Evolutionary conservation across 2,888 invertebrate genomes (phyloP), one percentile per base, ranked within the genome.

Genomic region (Phyto melanocephala): DNA sequence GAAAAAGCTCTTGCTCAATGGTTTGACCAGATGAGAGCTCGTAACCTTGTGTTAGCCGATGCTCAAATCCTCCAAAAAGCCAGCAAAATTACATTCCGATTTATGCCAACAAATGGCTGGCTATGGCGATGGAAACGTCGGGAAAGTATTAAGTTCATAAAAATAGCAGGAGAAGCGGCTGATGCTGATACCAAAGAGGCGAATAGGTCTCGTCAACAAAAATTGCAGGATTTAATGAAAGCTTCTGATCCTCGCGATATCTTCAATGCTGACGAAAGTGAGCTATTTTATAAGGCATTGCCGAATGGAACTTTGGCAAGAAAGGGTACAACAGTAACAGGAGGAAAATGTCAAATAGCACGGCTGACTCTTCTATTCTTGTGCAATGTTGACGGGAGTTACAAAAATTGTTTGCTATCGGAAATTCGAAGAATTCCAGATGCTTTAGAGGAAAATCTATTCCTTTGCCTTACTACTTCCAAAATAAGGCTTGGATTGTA

Each of bases 21-120:
- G 47, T 63, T 62, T 62, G 71, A 60, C 71, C 71, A 71, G 35
- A 60, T 71, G 47, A 71, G 58, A 58, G 58, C 45, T 47, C 33
- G 20, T 35, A 71, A 58, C n/a, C 22, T 24, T 52, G 28, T 54
- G 54, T 54, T 54, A 24, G 24, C 52, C 52, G 65, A 75, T 65
- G 65, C 67, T 75, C 75, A 67, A 67, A 54, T 75, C 75, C 76
- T 76, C 76, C 56, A 76, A 76, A 76, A 76, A 76, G 76, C 76
- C 60, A 67, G 60, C 47, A 37, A 76, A 45, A n/a, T n/a, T n/a
- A n/a, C n/a, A n/a, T n/a, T n/a, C n/a, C n/a, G n/a, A n/a, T n/a
- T n/a, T n/a, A n/a, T n/a, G n/a, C n/a, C n/a, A n/a, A n/a, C n/a
- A n/a, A n/a, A n/a, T 67, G 42, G 56, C 56, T 56, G 56, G 70